These are phyloP conservation scores for Paracyclopina nana DNA, from an alignment of 1,140 invertebrate genomes.

Conservation along the genomic window DNA sequence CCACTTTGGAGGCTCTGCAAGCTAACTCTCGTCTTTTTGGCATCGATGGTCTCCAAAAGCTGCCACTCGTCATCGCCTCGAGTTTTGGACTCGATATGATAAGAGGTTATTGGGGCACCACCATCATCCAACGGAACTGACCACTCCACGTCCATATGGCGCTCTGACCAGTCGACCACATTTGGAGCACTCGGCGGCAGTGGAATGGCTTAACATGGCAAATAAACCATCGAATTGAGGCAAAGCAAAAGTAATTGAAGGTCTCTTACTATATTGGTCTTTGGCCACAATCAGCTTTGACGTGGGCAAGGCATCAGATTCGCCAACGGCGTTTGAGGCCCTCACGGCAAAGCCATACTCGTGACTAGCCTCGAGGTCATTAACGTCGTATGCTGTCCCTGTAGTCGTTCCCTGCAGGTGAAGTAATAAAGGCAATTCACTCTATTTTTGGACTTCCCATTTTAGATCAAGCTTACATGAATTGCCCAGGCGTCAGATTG, in stretches of 20 bases:
- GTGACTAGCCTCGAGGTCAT: slow-evolving; percentile 69
- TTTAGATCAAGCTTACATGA: too few species aligned
- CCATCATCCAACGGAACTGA: slow-evolving; percentile 48
- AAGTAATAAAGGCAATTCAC: slow-evolving; percentile 61
- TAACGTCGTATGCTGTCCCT: slow-evolving; percentile 65
- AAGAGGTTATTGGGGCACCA: slow-evolving; percentile 74
- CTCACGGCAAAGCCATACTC: slow-evolving; percentile 96
- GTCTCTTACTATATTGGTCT: slow-evolving; percentile 68
- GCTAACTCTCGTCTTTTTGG: slow-evolving; percentile 51
- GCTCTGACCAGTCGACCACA: slow-evolving; percentile 73
- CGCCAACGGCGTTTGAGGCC: slow-evolving; percentile 87
- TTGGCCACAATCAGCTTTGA: slow-evolving; percentile 76
- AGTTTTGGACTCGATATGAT: slow-evolving; percentile 90
- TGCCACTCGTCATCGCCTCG: slow-evolving; percentile 71
- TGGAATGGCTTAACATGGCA: slow-evolving; percentile 43
- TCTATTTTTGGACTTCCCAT: slow-evolving; percentile 90
- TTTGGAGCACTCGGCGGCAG: slow-evolving; percentile 71
- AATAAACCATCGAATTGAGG: neutral
- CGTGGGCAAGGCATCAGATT: slow-evolving; percentile 83
- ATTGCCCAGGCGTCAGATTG: slow-evolving; percentile 71
- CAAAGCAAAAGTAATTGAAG: neutral
- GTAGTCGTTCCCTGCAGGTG: too few species aligned
- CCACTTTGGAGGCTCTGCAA: slow-evolving; percentile 81
- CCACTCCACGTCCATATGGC: slow-evolving; percentile 72
- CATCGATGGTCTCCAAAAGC: slow-evolving; percentile 59